Evolutionary conservation across 2,888 invertebrate genomes (phyloP).

Genomic region (Aelia acuminata): DNA sequence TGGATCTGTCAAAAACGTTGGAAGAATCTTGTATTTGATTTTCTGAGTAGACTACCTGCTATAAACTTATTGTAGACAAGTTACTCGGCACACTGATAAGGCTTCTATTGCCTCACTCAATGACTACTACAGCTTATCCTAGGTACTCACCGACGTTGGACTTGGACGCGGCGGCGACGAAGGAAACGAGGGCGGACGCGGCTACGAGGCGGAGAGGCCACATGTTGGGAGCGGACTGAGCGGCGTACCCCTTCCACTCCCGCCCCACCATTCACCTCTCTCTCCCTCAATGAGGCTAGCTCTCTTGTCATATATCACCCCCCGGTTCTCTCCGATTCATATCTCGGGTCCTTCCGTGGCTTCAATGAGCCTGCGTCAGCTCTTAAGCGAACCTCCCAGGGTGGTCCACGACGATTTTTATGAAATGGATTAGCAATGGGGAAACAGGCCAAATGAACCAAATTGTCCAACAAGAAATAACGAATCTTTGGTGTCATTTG

Average conservation of each 20-base stretch:
- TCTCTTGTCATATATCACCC: constrained; percentile 42
- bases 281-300: constrained; percentile 15
- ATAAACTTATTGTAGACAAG: no score
- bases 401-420: no score
- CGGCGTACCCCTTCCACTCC: neutral
- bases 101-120: no score
- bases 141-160: neutral
- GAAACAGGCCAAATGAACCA: no score
- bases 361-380: neutral
- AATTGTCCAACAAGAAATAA: no score
- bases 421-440: no score
- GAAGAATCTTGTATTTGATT: no score
- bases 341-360: neutral
- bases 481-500: no score
- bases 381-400: neutral
- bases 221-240: constrained; percentile 19
- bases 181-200: neutral
- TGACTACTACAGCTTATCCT: no score
- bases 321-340: neutral
- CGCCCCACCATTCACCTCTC: constrained; percentile 18
- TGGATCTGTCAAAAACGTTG: no score
- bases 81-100: no score
- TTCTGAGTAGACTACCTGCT: no score
- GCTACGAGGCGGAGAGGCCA: neutral
- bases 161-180: neutral